Conservation (phyloP, 2,113 vertebrate genomes). For the Macrotis lagotis region DNA sequence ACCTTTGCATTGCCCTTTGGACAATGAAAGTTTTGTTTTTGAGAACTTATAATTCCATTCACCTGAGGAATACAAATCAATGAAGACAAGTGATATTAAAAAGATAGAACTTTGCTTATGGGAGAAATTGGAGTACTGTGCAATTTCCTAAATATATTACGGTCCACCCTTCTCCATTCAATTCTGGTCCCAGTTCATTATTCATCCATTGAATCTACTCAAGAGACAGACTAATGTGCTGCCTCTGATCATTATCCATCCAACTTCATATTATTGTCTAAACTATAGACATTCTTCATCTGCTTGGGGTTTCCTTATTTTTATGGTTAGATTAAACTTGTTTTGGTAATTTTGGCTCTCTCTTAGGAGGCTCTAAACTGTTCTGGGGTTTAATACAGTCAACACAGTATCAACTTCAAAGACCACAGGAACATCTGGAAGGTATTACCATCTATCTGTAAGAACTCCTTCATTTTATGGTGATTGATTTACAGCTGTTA, state of each 20-base stretch:
- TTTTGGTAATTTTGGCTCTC: neutral
- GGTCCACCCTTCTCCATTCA: neutral
- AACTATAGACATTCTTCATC: neutral
- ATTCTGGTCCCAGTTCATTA: neutral
- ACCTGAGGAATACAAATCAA: neutral
- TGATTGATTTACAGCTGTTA: neutral
- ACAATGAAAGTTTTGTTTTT: neutral
- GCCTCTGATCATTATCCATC: neutral
- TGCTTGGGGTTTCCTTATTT: neutral
- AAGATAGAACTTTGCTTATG: neutral
- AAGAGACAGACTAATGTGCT: neutral
- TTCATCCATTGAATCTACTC: neutral
- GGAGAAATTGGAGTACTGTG: neutral
- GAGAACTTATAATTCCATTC: neutral
- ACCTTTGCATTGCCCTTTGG: neutral
- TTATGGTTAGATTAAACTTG: neutral
- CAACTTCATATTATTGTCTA: neutral
- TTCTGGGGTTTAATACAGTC: neutral
- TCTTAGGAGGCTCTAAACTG: neutral
- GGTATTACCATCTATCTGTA: neutral
- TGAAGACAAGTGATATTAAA: neutral
- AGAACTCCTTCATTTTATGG: neutral
- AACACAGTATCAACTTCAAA: neutral
- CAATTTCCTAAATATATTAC: neutral
- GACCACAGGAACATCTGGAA: neutral